Conservation (phyloP, 2,797 vertebrate species). For the Lateolabrax maculatus region DNA sequence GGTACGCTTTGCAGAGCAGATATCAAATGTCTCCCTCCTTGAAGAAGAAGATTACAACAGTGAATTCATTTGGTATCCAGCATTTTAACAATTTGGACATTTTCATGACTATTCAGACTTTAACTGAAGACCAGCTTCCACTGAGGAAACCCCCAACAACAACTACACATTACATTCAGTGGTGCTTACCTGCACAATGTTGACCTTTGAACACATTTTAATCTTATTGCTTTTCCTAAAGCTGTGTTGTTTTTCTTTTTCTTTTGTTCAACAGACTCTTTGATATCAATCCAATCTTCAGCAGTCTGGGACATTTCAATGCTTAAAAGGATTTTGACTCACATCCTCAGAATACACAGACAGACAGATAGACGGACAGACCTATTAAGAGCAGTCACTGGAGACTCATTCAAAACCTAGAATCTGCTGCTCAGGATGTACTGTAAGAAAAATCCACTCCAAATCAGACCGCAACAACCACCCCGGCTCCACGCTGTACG, state of each 20-base stretch:
- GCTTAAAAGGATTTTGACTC: slow-evolving; percentile 71
- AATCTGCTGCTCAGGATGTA: slow-evolving; percentile 63
- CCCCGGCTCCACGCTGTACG: slow-evolving; percentile 9
- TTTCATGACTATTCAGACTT: not conserved
- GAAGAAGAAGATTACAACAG: not conserved
- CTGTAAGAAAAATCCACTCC: slow-evolving; percentile 39
- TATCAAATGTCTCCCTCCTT: not conserved
- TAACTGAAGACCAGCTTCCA: not conserved
- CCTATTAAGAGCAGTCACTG: slow-evolving; percentile 31
- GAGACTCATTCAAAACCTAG: slow-evolving; percentile 44
- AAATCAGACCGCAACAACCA: slow-evolving; percentile 8
- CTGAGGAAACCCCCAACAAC: not conserved
- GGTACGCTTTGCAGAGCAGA: not conserved
- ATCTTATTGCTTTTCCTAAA: slow-evolving; percentile 9
- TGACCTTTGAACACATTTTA: slow-evolving; percentile 30
- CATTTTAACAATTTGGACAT: slow-evolving; percentile 2
- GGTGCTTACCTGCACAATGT: not conserved
- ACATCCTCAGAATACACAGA: slow-evolving; percentile 60
- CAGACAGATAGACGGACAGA: slow-evolving; percentile 42
- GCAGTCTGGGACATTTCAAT: slow-evolving; percentile 48
- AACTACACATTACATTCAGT: not conserved
- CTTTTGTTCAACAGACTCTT: slow-evolving; percentile 74
- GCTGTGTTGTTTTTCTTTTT: slow-evolving; percentile 34
- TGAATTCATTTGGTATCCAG: slow-evolving; percentile 5
- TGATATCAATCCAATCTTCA: slow-evolving; percentile 65